Evolutionary conservation across 2,888 invertebrate genomes (phyloP).

Genomic region (Macrophya alboannulata): DNA sequence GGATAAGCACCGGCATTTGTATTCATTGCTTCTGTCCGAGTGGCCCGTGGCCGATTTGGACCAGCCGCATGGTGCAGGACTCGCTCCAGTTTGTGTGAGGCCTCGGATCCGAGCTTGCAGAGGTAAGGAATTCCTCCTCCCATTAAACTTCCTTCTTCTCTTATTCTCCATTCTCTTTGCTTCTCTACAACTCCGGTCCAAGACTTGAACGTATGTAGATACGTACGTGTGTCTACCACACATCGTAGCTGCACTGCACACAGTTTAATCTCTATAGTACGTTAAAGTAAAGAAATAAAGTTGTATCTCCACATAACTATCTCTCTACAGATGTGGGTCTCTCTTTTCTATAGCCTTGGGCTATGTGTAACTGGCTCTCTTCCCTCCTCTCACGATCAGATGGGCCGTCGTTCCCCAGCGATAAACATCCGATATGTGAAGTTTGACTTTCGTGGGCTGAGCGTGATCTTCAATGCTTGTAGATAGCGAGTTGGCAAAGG

Average conservation of each 20-base stretch:
- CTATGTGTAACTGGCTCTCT: neutral
- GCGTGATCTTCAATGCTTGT: neutral
- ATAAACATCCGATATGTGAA: constrained; percentile 44
- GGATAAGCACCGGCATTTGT: constrained; percentile 57
- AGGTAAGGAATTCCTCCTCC: neutral
- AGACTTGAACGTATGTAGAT: neutral
- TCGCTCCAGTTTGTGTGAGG: neutral
- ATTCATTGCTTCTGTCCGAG: constrained; percentile 59
- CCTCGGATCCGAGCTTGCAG: neutral
- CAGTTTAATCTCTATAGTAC: neutral
- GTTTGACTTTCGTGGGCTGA: constrained; percentile 4
- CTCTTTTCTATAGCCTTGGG: neutral
- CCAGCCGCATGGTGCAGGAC: neutral
- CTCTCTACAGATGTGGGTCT: neutral
- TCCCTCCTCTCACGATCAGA: neutral
- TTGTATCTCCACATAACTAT: neutral
- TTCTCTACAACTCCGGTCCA: neutral
- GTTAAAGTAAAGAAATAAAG: neutral
- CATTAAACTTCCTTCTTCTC: neutral
- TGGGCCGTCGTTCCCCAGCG: neutral
- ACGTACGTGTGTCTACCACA: neutral
- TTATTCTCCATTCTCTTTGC: neutral
- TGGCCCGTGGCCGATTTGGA: constrained; percentile 42
- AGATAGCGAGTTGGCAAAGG: neutral
- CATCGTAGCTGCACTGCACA: neutral